Evolutionary conservation across 2,888 invertebrate species (phyloP), one percentile per base, ranked within the genome.

Genomic region (Lapara coniferarum): DNA sequence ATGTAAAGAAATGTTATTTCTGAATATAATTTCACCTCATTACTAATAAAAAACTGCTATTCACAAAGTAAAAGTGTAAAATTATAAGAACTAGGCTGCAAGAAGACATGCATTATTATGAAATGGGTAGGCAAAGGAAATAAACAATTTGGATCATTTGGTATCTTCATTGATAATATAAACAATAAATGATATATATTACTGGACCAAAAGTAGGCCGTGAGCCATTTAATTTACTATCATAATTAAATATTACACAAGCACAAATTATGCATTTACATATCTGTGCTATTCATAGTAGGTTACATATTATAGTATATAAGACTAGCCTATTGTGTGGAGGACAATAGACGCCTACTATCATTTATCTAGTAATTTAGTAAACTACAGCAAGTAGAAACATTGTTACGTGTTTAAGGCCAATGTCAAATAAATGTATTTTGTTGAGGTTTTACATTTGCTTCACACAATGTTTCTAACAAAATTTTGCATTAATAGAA

Each of bases 271-370:
- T 19, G 19, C 59, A 16, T 49, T 46, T 13, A 19, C 16, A 49
- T 46, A 63, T 19, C 19, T 16, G 13, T 19, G 19, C 7, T 16
- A 59, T 46, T 44, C 10, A 19, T 19, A 55, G 12, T 59, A n/a
- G 7, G 2, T 12, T 19, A 49, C 19, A 63, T n/a, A n/a, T n/a
- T n/a, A n/a, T n/a, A 10, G 13, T 49, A 49, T 1, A 19, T 63
- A 63, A 49, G 49, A 46, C 46, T 46, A 19, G 19, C 44, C 19
- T 56, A 63, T 19, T 63, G 13, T 16, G 19, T 16, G 12, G 16
- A 63, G 46, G 49, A 63, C 63, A 63, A 63, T 63, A 63, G 49
- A 49, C 63, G 63, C 63, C 63, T 19, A 63, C 63, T 49, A 16
- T 19, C 49, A 49, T 49, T 63, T 63, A 49, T 49, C 10, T 10